Percentiles rank a stretch among this genome's conserved stretches.
Evolutionary conservation across 2,888 invertebrate species (phyloP).

Genomic region (Oxycera nigricornis): DNA sequence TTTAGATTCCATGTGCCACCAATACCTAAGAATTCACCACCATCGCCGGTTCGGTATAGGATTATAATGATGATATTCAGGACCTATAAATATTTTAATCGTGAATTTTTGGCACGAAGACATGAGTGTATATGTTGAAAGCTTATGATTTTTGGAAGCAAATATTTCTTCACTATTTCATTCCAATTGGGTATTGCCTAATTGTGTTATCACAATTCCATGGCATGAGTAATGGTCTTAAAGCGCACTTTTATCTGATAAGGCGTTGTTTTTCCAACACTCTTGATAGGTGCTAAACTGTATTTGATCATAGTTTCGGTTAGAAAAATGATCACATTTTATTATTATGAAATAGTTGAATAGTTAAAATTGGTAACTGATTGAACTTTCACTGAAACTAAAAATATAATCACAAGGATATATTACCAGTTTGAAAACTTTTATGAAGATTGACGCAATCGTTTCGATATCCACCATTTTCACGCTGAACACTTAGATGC

Average conservation of each 20-base stretch:
- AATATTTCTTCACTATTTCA: conserved; percentile 24
- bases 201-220: conserved; percentile 1
- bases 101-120: background rate
- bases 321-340: too few species aligned
- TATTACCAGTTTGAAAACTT: conserved; percentile 83
- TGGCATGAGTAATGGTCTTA: conserved; percentile 32
- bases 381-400: conserved; percentile 44
- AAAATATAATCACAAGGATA: conserved; percentile 29
- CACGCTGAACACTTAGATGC: conserved; percentile 37
- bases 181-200: conserved; percentile 1
- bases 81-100: conserved; percentile 67
- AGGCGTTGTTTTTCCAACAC: conserved; percentile 5
- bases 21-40: conserved; percentile 83
- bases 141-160: background rate
- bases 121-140: conserved; percentile 2
- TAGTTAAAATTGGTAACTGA: too few species aligned
- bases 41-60: conserved; percentile 82
- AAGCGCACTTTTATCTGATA: conserved; percentile 27
- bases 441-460: conserved; percentile 81
- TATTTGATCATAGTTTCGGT: background rate
- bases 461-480: conserved; percentile 84
- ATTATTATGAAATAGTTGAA: too few species aligned
- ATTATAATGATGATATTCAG: conserved; percentile 81
- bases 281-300: too few species aligned
- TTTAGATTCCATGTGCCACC: conserved; percentile 91